Evolutionary conservation across 2,888 invertebrate genomes (phyloP).

Genomic region (Chrysodeixis includens): DNA sequence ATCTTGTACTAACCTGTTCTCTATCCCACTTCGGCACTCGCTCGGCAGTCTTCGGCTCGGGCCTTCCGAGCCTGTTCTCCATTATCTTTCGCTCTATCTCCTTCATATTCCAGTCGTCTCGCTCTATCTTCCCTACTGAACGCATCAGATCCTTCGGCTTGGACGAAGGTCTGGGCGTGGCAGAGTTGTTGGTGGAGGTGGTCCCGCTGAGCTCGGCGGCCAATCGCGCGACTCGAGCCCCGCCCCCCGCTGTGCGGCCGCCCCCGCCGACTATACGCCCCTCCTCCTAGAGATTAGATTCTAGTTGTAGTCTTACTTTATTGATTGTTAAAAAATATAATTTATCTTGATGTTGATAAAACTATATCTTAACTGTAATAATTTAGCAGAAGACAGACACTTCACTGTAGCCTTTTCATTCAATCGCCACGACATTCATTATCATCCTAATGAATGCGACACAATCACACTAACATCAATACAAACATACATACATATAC

Average conservation of each 20-base stretch:
- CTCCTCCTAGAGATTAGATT: conserved; percentile 72
- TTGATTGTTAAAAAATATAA: conserved; percentile 3
- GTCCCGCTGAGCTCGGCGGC: conserved; percentile 94
- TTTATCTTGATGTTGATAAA: too few species aligned
- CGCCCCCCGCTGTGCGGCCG: conserved; percentile 71
- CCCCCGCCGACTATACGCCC: conserved; percentile 79
- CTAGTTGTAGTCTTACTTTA: conserved; percentile 24
- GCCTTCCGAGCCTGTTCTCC: conserved; percentile 92
- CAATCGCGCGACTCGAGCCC: conserved; percentile 77
- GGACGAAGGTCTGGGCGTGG: conserved; percentile 86
- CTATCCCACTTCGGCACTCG: conserved; percentile 97
- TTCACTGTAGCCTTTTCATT: too few species aligned
- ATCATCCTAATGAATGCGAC: background rate
- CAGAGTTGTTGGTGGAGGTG: conserved; percentile 83
- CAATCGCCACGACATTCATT: background rate
- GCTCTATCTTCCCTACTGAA: conserved; percentile 96
- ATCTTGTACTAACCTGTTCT: conserved; percentile 89
- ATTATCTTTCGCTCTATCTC: conserved; percentile 96
- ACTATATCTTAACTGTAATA: too few species aligned
- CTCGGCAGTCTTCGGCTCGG: conserved; percentile 90
- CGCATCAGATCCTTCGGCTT: conserved; percentile 96
- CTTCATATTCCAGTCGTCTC: conserved; percentile 97
- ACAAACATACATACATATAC: background rate
- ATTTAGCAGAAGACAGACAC: too few species aligned
- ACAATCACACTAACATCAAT: background rate